Evolutionary conservation across 2,113 vertebrate genomes (phyloP).

Genomic region (Myotis brandtii): DNA sequence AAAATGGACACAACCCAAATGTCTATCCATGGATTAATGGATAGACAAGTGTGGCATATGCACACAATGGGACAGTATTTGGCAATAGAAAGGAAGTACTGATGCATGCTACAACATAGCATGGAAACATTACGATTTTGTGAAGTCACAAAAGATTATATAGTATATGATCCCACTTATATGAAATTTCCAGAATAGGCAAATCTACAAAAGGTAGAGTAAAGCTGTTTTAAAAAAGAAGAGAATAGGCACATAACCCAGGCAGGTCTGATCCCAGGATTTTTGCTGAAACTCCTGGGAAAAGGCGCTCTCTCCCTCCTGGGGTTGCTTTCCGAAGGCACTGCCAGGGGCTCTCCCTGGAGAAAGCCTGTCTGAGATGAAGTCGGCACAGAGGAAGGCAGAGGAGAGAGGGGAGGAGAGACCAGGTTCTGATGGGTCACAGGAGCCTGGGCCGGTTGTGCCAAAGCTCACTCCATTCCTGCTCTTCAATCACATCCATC

Average conservation of each 20-base stretch:
- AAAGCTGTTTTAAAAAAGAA: neutral
- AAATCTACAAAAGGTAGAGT: neutral
- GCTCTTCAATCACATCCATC: neutral
- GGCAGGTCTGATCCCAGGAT: neutral
- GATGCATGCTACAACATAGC: neutral
- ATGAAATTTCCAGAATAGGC: neutral
- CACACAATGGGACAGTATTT: neutral
- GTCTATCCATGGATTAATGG: neutral
- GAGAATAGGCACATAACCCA: neutral
- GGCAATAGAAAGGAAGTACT: neutral
- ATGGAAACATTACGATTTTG: neutral
- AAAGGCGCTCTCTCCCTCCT: neutral
- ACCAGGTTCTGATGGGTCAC: neutral
- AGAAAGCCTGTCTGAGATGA: neutral
- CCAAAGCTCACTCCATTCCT: neutral
- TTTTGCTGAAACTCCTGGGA: neutral
- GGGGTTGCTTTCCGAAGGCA: neutral
- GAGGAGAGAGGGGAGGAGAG: too few species aligned
- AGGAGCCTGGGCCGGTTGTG: neutral
- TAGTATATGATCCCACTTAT: neutral
- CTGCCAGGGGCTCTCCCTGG: neutral
- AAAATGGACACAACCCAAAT: neutral
- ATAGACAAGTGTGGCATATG: neutral
- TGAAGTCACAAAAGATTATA: neutral
- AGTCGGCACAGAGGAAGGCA: neutral